Evolutionary conservation across 2,888 invertebrate genomes (phyloP).

Genomic region (Aethes cnicana): DNA sequence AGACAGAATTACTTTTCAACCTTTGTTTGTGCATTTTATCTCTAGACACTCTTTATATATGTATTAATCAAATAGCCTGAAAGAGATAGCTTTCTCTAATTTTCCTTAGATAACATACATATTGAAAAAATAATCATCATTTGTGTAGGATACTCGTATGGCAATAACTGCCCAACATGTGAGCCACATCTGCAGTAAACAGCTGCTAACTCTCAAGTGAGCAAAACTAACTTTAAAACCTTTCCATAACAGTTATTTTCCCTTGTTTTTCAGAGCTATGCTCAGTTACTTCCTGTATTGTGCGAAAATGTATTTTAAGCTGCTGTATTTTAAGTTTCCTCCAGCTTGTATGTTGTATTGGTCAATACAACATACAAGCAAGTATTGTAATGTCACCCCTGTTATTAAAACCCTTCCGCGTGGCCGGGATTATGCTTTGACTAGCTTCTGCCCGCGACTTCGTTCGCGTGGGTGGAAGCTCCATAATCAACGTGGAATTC

Average conservation of each 20-base stretch:
- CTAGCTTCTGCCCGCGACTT: too few species aligned
- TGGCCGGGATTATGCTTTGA: conserved; percentile 39
- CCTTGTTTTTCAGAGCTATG: background rate
- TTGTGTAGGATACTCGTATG: conserved; percentile 6
- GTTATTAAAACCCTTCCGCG: conserved; percentile 44
- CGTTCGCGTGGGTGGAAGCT: too few species aligned
- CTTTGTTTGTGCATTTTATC: too few species aligned
- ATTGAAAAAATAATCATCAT: background rate
- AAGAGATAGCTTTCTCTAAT: too few species aligned
- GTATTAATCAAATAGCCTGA: too few species aligned
- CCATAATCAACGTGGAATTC: too few species aligned
- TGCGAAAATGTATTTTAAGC: background rate
- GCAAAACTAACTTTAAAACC: background rate
- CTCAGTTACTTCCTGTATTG: background rate
- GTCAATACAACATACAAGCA: conserved; percentile 46
- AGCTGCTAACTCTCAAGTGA: conserved; percentile 1
- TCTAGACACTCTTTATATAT: too few species aligned
- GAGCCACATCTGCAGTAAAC: conserved; percentile 19
- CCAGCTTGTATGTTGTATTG: conserved; percentile 21
- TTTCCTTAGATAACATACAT: conserved; percentile 6
- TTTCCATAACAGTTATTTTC: background rate
- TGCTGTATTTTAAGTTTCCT: background rate
- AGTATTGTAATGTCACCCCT: conserved; percentile 39
- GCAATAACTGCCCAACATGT: conserved; percentile 16
- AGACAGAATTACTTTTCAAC: too few species aligned